Evolutionary conservation across 1,140 invertebrate genomes (phyloP), one percentile per base, ranked within the genome.

Genomic region (Neodiprion fabricii): DNA sequence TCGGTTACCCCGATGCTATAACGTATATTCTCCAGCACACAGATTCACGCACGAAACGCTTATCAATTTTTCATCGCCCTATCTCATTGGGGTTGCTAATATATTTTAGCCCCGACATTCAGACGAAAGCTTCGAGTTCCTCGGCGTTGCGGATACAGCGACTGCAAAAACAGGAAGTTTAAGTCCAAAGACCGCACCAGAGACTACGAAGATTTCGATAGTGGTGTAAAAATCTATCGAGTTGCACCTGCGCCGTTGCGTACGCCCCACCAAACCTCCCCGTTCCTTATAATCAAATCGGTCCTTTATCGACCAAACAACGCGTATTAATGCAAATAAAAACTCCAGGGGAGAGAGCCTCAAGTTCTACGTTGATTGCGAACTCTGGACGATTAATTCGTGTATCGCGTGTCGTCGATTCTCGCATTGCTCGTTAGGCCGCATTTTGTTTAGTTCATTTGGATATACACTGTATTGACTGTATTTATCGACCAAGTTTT

Each of bases 291-390:
- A 61, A 61, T 61, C n/a, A 61, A 61, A 61, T 61, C 53, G 53
- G 53, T 61, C 53, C 53, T 61, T 61, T 61, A 61, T 61, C 53
- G 53, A 61, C 53, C 53, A 61, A 61, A 61, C 53, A 40, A 61
- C 53, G 53, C 53, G 53, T 14, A 17, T 61, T 61, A 61, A 61
- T 61, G n/a, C 53, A 61, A 61, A 61, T 17, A 61, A 61, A 61
- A 61, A 61, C 28, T 40, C 28, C 1, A 3, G 28, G 28, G 28
- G 28, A 40, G 28, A 40, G 28, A 40, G 2, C 28, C 28, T 40
- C 28, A 5, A 40, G 28, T 40, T 5, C 28, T 40, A 40, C 5
- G 28, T 5, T 40, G 28, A 40, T 40, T 40, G 1, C 28, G 2
- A 40, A 40, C 28, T 40, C 28, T 40, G 28, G 28, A 40, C 28